phyloP scores from a whole-genome alignment of 2,797 vertebrate genomes.

The Sebastes reedi region DNA sequence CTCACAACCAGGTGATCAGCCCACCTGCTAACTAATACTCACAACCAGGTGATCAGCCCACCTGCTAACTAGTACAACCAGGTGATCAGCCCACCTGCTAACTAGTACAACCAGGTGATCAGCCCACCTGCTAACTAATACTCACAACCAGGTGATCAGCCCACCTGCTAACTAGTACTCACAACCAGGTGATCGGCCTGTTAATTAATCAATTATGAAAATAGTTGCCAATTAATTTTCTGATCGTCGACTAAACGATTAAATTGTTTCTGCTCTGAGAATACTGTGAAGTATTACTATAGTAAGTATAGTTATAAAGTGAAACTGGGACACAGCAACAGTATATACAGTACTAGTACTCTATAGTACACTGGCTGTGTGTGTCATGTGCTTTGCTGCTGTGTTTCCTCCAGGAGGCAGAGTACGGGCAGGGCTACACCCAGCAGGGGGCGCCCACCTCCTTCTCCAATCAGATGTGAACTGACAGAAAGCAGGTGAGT shows the following conservation, averaged over 20 bases:
- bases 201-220: background rate
- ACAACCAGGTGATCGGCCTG: conserved; percentile 75
- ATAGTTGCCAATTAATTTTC: too few relatives aligned
- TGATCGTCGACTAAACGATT: too few relatives aligned
- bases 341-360: background rate
- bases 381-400: background rate
- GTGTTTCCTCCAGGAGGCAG: conserved; percentile 48
- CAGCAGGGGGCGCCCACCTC: conserved; percentile 90
- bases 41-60: conserved; percentile 78
- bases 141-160: too few relatives aligned
- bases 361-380: too few relatives aligned
- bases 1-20: too few relatives aligned
- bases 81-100: conserved; percentile 34
- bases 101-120: conserved; percentile 77
- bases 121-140: too few relatives aligned
- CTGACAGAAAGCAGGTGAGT: conserved; percentile 79
- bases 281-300: too few relatives aligned
- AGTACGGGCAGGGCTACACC: conserved; percentile 64
- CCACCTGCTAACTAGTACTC: too few relatives aligned
- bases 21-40: too few relatives aligned
- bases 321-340: background rate
- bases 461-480: conserved; percentile 94
- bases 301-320: background rate
- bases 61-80: conserved; percentile 68
- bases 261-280: too few relatives aligned